Percentiles rank a stretch among this genome's conserved stretches.
These are phyloP conservation scores for Thecocarcelia acutangulata DNA, from an alignment of 2,888 invertebrate genomes.

Conservation along the genomic window DNA sequence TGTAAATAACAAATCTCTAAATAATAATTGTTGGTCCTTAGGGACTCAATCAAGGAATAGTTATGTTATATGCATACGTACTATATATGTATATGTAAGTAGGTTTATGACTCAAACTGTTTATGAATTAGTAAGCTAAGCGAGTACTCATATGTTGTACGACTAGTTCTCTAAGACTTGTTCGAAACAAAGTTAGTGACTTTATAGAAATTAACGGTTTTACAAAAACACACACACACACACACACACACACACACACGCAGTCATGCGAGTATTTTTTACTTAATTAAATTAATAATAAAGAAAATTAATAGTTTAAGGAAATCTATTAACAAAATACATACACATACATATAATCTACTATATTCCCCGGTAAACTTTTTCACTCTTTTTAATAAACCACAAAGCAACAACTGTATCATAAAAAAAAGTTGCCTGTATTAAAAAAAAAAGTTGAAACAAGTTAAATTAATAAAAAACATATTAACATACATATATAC, in stretches of 20 bases:
- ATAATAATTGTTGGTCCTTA: too few species aligned
- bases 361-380: not conserved
- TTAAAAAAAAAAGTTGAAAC: not conserved
- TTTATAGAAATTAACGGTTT: constrained; percentile 66
- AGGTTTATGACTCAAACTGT: too few species aligned
- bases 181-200: constrained; percentile 68
- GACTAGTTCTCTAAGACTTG: constrained; percentile 59
- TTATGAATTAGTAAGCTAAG: constrained; percentile 18
- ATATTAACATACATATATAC: too few species aligned
- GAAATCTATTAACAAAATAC: constrained; percentile 20
- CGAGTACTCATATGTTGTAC: constrained; percentile 41
- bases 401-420: constrained; percentile 6
- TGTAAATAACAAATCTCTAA: too few species aligned
- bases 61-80: too few species aligned
- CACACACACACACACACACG: too few species aligned
- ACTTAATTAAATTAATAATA: constrained; percentile 7
- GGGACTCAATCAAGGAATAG: too few species aligned
- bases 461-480: not conserved
- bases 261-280: constrained; percentile 56
- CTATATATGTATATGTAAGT: too few species aligned
- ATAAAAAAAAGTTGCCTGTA: constrained; percentile 5
- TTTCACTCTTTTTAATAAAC: not conserved
- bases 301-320: constrained; percentile 1
- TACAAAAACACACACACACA: constrained; percentile 63
- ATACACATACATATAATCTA: constrained; percentile 1